phyloP scores from a whole-genome alignment of 2,888 invertebrate species.

The Arctia plantaginis region DNA sequence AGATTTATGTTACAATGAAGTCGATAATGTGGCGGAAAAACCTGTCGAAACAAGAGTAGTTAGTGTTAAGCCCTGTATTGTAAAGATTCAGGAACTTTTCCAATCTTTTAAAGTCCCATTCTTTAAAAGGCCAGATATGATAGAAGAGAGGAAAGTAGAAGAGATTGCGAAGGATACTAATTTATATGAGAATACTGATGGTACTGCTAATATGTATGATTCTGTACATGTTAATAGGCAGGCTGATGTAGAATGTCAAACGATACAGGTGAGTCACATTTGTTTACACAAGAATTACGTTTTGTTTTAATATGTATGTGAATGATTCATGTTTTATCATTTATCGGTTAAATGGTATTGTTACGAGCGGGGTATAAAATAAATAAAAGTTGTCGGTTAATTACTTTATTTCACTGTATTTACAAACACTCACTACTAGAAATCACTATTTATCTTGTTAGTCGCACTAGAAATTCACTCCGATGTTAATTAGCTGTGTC shows the following conservation, averaged over 20 bases:
- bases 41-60: constrained; percentile 35
- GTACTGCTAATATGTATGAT: constrained; percentile 74
- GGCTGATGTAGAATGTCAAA: constrained; percentile 26
- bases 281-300: background rate
- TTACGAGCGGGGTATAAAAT: no score
- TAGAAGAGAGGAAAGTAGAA: constrained; percentile 46
- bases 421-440: no score
- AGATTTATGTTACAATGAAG: constrained; percentile 76
- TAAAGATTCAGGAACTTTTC: constrained; percentile 78
- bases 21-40: constrained; percentile 52
- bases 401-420: no score
- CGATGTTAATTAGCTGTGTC: no score
- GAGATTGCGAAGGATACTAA: constrained; percentile 53
- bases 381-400: no score
- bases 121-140: constrained; percentile 67
- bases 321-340: background rate
- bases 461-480: no score
- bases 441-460: no score
- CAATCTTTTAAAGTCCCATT: constrained; percentile 78
- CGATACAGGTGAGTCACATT: constrained; percentile 30
- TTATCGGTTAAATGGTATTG: background rate
- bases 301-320: background rate
- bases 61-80: constrained; percentile 68
- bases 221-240: constrained; percentile 66
- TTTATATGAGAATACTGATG: constrained; percentile 74